Conservation (phyloP, 2,888 invertebrate genomes). For the Cyrtodaria siliqua region DNA sequence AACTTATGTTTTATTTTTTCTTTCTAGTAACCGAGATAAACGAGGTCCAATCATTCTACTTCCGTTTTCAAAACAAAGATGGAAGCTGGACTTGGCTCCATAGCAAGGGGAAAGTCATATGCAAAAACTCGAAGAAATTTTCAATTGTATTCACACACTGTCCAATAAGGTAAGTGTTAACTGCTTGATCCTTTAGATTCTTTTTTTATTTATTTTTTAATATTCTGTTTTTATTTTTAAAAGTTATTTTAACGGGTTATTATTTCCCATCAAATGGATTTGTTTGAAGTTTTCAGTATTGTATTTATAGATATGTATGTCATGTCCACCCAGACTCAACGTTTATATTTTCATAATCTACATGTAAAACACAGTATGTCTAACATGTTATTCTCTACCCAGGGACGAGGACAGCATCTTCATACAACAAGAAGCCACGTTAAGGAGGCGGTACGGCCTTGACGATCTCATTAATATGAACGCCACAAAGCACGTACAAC, state of each 20-base stretch:
- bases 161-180: constrained; percentile 80
- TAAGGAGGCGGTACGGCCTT: constrained; percentile 71
- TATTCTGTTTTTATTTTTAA: too few species aligned
- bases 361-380: too few species aligned
- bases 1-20: not conserved
- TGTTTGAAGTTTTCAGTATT: too few species aligned
- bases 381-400: constrained; percentile 35
- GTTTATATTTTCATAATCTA: too few species aligned
- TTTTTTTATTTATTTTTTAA: too few species aligned
- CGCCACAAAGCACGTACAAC: constrained; percentile 7
- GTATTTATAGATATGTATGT: too few species aligned
- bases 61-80: constrained; percentile 73
- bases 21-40: constrained; percentile 72
- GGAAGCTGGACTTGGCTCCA: constrained; percentile 78
- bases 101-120: constrained; percentile 78
- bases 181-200: too few species aligned
- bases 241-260: too few species aligned
- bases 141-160: constrained; percentile 82
- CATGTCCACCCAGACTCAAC: too few species aligned
- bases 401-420: constrained; percentile 80
- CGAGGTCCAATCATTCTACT: constrained; percentile 78
- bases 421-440: constrained; percentile 75
- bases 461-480: constrained; percentile 67
- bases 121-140: constrained; percentile 80
- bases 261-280: too few species aligned